Evolutionary conservation across 2,797 vertebrate genomes (phyloP).

Genomic region (Poeciliopsis turneri): DNA sequence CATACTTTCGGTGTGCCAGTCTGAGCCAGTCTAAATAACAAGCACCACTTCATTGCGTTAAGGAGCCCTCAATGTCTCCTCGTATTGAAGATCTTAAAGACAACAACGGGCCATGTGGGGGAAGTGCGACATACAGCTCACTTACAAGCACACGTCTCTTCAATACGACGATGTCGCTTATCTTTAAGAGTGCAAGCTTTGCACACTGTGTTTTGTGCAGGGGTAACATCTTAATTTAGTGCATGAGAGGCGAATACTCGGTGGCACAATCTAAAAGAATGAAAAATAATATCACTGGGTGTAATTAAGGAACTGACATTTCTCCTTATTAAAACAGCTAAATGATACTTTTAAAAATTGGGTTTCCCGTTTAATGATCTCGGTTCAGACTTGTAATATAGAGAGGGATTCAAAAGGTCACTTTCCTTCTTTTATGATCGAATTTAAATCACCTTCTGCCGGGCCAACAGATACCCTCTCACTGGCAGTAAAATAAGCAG

Average conservation of each 20-base stretch:
- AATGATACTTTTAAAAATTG: constrained; percentile 45
- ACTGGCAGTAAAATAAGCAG: constrained; percentile 46
- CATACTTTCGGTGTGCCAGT: constrained; percentile 1
- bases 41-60: constrained; percentile 20
- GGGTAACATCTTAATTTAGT: constrained; percentile 17
- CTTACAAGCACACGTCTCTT: constrained; percentile 15
- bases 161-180: constrained; percentile 17
- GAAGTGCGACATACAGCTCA: constrained; percentile 40
- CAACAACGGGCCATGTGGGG: constrained; percentile 31
- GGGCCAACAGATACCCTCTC: constrained; percentile 47
- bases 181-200: constrained; percentile 22
- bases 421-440: constrained; percentile 40
- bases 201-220: constrained; percentile 10
- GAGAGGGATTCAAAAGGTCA: constrained; percentile 54
- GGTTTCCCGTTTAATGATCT: constrained; percentile 33
- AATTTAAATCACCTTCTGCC: constrained; percentile 59
- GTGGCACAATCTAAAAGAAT: constrained; percentile 28
- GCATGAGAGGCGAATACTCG: constrained; percentile 9
- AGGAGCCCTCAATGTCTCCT: constrained; percentile 30
- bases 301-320: constrained; percentile 36
- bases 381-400: constrained; percentile 37
- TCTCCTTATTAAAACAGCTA: constrained; percentile 34
- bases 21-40: constrained; percentile 14
- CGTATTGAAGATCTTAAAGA: constrained; percentile 35
- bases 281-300: constrained; percentile 30